Percentiles rank a stretch among this genome's conserved stretches.
These are phyloP conservation scores for Eulithis testata DNA, from an alignment of 2,888 invertebrate species.

Conservation along the genomic window DNA sequence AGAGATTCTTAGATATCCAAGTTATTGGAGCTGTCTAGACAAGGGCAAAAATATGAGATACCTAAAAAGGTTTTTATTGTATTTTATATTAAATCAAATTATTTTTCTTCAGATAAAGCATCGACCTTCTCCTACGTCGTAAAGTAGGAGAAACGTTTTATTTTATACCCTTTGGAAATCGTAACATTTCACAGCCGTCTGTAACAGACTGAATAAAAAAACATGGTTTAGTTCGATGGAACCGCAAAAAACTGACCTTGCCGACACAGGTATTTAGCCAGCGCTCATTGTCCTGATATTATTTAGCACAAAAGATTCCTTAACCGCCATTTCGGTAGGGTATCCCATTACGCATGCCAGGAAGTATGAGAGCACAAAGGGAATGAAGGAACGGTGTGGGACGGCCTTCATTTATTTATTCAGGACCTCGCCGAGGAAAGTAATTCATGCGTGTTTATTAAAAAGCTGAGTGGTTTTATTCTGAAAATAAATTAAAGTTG, in stretches of 20 bases:
- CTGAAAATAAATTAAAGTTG: slow-evolving; percentile 60
- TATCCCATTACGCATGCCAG: slow-evolving; percentile 78
- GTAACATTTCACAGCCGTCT: slow-evolving; percentile 39
- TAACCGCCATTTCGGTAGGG: slow-evolving; percentile 67
- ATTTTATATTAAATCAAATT: slow-evolving; percentile 21
- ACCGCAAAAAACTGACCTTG: slow-evolving; percentile 43
- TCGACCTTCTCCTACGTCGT: slow-evolving; percentile 38
- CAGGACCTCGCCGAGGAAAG: slow-evolving; percentile 69
- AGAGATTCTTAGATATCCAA: background rate
- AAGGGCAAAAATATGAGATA: slow-evolving; percentile 8
- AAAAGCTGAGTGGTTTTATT: slow-evolving; percentile 68
- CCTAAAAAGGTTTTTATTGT: no score
- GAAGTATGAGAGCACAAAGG: slow-evolving; percentile 72
- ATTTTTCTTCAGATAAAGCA: slow-evolving; percentile 38
- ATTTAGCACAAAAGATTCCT: slow-evolving; percentile 70
- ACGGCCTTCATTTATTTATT: slow-evolving; percentile 78
- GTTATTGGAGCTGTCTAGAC: slow-evolving; percentile 8
- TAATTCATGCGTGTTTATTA: slow-evolving; percentile 80
- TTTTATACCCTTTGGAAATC: slow-evolving; percentile 41
- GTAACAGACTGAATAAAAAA: slow-evolving; percentile 43
- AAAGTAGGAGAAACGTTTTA: slow-evolving; percentile 43
- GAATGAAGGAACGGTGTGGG: slow-evolving; percentile 70
- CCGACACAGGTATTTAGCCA: slow-evolving; percentile 51
- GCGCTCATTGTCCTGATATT: slow-evolving; percentile 66
- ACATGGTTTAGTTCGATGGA: slow-evolving; percentile 39